Base-by-base conservation (phyloP, 2,797 vertebrate genomes). In the Alosa sapidissima region DNA sequence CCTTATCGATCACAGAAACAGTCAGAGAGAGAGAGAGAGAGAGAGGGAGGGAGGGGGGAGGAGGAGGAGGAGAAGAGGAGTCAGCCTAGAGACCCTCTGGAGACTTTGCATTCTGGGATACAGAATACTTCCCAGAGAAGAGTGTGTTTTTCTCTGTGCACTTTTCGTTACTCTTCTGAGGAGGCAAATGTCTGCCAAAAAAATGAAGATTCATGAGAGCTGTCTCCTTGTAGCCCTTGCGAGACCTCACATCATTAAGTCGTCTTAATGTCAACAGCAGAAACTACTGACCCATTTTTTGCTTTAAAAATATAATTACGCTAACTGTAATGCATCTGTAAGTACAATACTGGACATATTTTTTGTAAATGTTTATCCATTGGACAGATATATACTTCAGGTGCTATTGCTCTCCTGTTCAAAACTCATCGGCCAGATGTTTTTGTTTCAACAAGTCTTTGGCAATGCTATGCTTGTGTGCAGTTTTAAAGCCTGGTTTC, bases 1-100 rank as follows among this genome's bases (percentile, higher is more conserved):
- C 81, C 83, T 90, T 88, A 88, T 81, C 36, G 1, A 89, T 91
- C 91, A 88, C 49, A 84, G 82, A 82, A 87, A 55, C 7, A 48
- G 75, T 36, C 55, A 3, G 68, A 45, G 33, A 6, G 83, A 41
- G 1, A 19, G 51, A 3, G 51, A 13, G 14, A 5, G 62, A 24
- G 28, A 68, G 19, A 5, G 5, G 52, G 5, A 16, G 52, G 52
- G 2, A 21, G 6, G 54, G 6, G 54, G 2, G 54, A 21, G 54
- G 5, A 24, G 24, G n/a, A 28, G 9, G 4, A 62, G 24, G 28
- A 36, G 11, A 41, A 7, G 36, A 7, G 68, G 33, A 72, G 68
- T 68, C 65, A 68, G 10, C 65, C 28, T 68, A 14, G 52, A 5
- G 33, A 21, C 72, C 16, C 72, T 78, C 41, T 47, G 72, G 36